Evolutionary conservation across 1,140 invertebrate species (phyloP), one percentile per base, ranked within the genome.

Genomic region (Hesperophylax magnus): DNA sequence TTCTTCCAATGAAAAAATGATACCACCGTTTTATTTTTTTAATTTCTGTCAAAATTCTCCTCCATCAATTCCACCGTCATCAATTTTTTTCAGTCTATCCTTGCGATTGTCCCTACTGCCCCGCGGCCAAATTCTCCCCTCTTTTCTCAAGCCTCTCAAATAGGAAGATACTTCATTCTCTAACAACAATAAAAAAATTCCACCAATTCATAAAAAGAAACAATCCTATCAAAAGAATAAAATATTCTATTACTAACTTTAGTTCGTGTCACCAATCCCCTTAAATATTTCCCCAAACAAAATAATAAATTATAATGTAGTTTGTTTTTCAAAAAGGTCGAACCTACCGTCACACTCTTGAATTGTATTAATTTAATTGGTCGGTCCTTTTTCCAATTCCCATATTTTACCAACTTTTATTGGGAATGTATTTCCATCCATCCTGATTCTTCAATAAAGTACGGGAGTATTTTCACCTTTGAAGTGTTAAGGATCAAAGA

Each of bases 401-500:
- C 9, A 8, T 61, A 18, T 61, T 61, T 61, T 11, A 61, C 58
- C 24, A 24, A 3, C 9, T 14, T 39, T 47, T 47, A 14, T 6
- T 47, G 11, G 39, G 9, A 14, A 14, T 47, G 9, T 47, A 11
- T 47, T 47, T 47, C 7, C 24, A 11, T 61, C 7, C 20, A 22
- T 18, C 24, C 58, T 8, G 24, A 61, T 61, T 61, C 58, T 61
- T 61, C 58, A 61, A 61, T 61, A 61, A 11, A 14, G 9, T 7
- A 61, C 58, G 8, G 14, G 14, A 9, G 58, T 22, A 61, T 14
- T 61, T 15, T 61, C 58, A 61, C 58, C 58, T 61, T 20, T 61
- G 8, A 24, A 61, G 58, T 61, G 58, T 8, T 9, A 61, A n/a
- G 60, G 79, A 80, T 80, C 79, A 80, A 80, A 80, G 79, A 58